Evolutionary conservation across 2,888 invertebrate genomes (phyloP), one percentile per base, ranked within the genome.

Genomic region (Meghimatium bilineatum): DNA sequence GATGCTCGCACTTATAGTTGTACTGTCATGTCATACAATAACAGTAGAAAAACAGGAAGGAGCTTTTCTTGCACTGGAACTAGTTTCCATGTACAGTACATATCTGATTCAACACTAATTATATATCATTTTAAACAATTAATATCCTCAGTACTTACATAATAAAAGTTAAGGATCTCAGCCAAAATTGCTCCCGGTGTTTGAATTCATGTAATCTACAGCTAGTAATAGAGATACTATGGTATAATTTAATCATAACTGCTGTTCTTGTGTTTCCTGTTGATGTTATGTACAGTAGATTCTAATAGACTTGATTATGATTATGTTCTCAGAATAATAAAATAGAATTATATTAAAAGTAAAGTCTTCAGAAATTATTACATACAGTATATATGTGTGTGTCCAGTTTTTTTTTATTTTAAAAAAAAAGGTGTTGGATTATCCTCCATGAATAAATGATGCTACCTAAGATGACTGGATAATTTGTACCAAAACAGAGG

Each of bases 261-360:
- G 20, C 20, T 69, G 69, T 69, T 72, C 29, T 44, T 72, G 6
- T 49, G 49, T 72, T n/a, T 72, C 44, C 44, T 72, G 71, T 71
- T 71, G 72, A 44, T 72, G 49, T 72, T 72, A 29, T 72, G 38
- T 44, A 72, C n/a, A 44, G n/a, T 72, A 72, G 49, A 72, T 49
- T 26, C 44, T 49, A 44, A 44, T 17, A 44, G 44, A 72, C 44
- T 29, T 72, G 72, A 49, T 49, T n/a, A 72, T n/a, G 20, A 38
- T 71, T 71, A 72, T 44, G 1, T 49, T 72, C 26, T 44, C 72
- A 44, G 44, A 72, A 49, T 72, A 72, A 72, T 72, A 72, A 72
- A 72, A n/a, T 72, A 72, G 49, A 72, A 44, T 34, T 38, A 67
- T 17, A 10, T 67, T 34, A 29, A 34, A 14, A 12, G 23, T 20